Evolutionary conservation across 2,113 vertebrate species (phyloP), one percentile per base, ranked within the genome.

Genomic region (Corythaeola cristata): DNA sequence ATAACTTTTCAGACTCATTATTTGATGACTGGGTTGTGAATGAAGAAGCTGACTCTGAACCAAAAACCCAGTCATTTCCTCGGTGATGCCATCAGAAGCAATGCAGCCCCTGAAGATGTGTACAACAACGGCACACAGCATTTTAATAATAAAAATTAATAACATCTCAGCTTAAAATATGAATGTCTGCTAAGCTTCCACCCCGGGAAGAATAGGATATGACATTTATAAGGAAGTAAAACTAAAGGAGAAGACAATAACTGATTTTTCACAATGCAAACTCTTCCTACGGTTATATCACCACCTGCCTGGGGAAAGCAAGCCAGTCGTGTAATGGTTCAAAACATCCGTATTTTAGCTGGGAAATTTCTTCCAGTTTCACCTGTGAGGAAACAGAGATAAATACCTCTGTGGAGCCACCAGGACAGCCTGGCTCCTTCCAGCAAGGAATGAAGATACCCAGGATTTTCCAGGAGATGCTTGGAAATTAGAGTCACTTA

Each of bases 121-220:
- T 33, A 33, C 26, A 3, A 13, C 1, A 5, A 22, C 1, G 2
- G 62, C 49, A 50, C 8, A 7, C 0, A 4, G 47, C 41, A 28
- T 47, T 84, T 62, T 15, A 55, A n/a, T n/a, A n/a, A n/a, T 83
- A 60, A 92, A 63, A 88, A 90, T 60, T 47, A 39, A 74, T 35
- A n/a, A 52, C 50, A 39, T 47, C 77, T 64, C 30, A 22, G 15
- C 15, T 37, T 12, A 92, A 76, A 90, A 76, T 15, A 32, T 0
- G 11, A 86, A 45, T 28, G 55, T 69, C 76, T 80, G 66, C 49
- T 89, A 86, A 95, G 88, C 55, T 89, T 69, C 55, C 85, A 81
- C 39, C n/a, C 50, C 13, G 59, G 39, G 53, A 77, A 92, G 80
- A 84, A 49, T 24, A 74, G 59, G 79, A n/a, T 39, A 8, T 45